A percentile compares a stretch with the other conserved stretches of the same genome.
phyloP scores from a whole-genome alignment of 2,113 vertebrate genomes.

The Cochlearius cochlearius region DNA sequence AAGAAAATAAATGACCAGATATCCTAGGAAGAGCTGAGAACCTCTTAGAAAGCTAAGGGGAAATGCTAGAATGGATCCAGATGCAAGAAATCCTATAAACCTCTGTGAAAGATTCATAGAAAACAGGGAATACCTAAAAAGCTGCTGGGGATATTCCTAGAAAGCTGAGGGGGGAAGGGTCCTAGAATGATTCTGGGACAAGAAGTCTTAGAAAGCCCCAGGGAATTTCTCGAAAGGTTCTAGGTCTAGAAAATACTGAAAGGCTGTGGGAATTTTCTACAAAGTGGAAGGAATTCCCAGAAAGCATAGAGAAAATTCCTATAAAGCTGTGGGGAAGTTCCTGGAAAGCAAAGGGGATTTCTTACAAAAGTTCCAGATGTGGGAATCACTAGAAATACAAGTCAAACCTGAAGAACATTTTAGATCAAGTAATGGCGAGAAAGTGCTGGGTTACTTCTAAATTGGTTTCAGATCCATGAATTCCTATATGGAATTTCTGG shows the following conservation, averaged over 20 bases:
- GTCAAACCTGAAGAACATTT: neutral
- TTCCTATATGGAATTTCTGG: neutral
- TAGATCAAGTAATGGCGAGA: neutral
- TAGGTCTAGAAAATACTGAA: neutral
- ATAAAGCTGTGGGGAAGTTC: neutral
- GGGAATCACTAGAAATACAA: neutral
- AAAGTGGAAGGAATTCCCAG: neutral
- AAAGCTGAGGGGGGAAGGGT: neutral
- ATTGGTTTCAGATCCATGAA: neutral
- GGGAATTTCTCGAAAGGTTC: neutral
- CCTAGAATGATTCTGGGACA: neutral
- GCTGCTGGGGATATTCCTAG: too few relatives aligned
- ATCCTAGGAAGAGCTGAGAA: neutral
- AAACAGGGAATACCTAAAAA: neutral
- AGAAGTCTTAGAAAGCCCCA: neutral
- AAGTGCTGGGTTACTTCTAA: neutral
- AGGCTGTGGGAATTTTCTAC: neutral
- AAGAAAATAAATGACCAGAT: neutral
- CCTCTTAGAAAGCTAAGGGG: neutral
- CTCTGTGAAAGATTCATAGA: neutral
- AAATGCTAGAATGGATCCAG: neutral
- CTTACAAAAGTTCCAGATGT: neutral
- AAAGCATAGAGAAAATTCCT: neutral
- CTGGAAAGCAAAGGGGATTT: neutral
- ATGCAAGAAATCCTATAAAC: neutral